A percentile compares a stretch with the other conserved stretches of the same genome.
These are phyloP conservation scores for Bombus impatiens DNA, from an alignment of 1,140 invertebrate species.

Conservation along the genomic window DNA sequence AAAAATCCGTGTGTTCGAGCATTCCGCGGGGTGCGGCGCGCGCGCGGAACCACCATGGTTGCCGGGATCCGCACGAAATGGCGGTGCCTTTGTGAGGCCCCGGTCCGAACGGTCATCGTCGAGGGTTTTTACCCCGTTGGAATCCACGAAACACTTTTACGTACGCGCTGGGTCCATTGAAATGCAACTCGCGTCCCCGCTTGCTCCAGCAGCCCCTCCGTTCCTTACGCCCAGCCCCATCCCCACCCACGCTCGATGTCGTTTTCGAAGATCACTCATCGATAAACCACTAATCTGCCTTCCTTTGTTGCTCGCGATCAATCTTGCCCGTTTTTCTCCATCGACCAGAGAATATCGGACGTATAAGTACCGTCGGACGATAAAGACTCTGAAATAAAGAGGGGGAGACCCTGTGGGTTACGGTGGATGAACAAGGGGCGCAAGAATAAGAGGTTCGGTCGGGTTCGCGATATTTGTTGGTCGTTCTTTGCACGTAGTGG, in stretches of 20 bases:
- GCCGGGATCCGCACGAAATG: slow-evolving; percentile 59
- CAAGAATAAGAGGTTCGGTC: not conserved
- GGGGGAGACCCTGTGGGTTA: too few relatives aligned
- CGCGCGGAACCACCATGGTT: slow-evolving; percentile 51
- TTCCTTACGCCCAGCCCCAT: slow-evolving; percentile 20
- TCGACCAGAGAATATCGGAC: slow-evolving; percentile 41
- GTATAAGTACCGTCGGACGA: slow-evolving; percentile 45
- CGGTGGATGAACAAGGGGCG: not conserved
- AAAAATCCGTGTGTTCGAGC: slow-evolving; percentile 43
- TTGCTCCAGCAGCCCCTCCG: slow-evolving; percentile 64
- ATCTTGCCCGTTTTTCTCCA: slow-evolving; percentile 68
- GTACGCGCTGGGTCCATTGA: slow-evolving; percentile 72
- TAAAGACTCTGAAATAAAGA: slow-evolving; percentile 3
- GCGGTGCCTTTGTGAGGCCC: slow-evolving; percentile 71
- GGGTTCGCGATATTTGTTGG: not conserved
- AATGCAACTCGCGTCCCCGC: slow-evolving; percentile 74
- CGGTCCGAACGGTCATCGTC: slow-evolving; percentile 64
- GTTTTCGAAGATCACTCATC: slow-evolving; percentile 62
- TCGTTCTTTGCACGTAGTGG: not conserved
- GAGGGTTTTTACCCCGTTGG: slow-evolving; percentile 75
- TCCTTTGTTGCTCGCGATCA: slow-evolving; percentile 61
- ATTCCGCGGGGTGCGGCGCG: slow-evolving; percentile 44
- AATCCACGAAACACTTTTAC: slow-evolving; percentile 77
- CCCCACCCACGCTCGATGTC: slow-evolving; percentile 30
- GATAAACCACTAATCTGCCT: slow-evolving; percentile 76